Base-by-base conservation (phyloP, 2,113 vertebrate species). In the Piprites chloris region DNA sequence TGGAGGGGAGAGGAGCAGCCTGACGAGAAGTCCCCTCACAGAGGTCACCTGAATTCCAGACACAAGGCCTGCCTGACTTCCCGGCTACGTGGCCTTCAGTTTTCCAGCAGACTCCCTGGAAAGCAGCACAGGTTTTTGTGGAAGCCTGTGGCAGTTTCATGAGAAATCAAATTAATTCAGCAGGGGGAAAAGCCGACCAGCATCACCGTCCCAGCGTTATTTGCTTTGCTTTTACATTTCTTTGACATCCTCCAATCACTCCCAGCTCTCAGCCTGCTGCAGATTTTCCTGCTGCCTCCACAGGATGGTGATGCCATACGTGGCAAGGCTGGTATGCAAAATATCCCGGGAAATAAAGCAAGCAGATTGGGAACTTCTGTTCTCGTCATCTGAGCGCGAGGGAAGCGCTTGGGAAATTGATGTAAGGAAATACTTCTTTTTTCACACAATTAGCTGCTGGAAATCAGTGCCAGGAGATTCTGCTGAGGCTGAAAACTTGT, bases 341-440 rank as follows among this genome's bases (percentile, higher is more conserved):
- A 87, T 55, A 76, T 2, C 41, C 78, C 47, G 75, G 30, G 77
- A 89, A 83, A 77, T 49, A 59, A 53, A 91, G 85, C 4, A 33
- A 83, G 81, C 90, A 97, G 87, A 87, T 93, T 91, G 89, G 78
- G 87, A 83, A 83, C 93, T 89, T 96, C 87, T 96, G 84, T n/a
- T 95, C 85, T 69, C 1, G 0, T 89, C 63, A 83, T 58, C 78
- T 20, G 77, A 90, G 80, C 74, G 68, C 0, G 7, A 87, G 65
- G 73, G 77, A 68, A 89, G 80, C 1, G 3, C 47, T 5, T 0
- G 14, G 85, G 67, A 95, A 94, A 89, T 0, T 47, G 80, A 82
- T 72, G 73, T 85, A 87, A 95, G 69, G 84, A 67, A 85, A 79
- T 59, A 50, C 21, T 93, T 37, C 11, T 24, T 26, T 26, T 19